phyloP scores from a whole-genome alignment of 2,113 vertebrate genomes.

The Desmodus rotundus region DNA sequence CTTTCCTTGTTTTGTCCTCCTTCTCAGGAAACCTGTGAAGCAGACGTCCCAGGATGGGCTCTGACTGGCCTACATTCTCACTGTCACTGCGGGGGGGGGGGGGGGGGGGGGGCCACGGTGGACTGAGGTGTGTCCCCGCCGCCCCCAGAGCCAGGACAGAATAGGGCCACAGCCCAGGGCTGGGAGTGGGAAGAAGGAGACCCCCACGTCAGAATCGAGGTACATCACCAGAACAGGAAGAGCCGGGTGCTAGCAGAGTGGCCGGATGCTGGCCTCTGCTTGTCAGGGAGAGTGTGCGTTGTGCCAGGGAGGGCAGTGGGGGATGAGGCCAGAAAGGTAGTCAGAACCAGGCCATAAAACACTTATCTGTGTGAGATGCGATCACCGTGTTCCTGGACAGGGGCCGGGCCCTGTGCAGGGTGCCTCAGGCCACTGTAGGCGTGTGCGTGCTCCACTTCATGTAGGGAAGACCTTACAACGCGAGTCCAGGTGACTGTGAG shows the following conservation, averaged over 20 bases:
- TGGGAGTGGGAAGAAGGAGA: too few relatives aligned
- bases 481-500: too few relatives aligned
- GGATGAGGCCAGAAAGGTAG: neutral
- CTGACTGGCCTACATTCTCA: neutral
- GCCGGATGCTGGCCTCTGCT: neutral
- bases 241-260: too few relatives aligned
- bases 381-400: too few relatives aligned
- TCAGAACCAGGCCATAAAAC: neutral
- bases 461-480: too few relatives aligned
- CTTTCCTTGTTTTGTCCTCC: neutral
- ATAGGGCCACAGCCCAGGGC: neutral
- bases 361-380: accelerated
- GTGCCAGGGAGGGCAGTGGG: neutral
- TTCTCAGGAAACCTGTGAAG: neutral
- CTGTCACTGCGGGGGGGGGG: neutral
- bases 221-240: neutral
- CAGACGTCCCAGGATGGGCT: neutral
- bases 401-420: too few relatives aligned
- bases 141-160: neutral
- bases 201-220: neutral
- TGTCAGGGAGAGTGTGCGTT: neutral
- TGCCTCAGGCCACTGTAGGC: too few relatives aligned
- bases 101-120: too few relatives aligned
- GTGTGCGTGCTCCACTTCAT: too few relatives aligned
- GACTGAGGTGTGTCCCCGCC: accelerated